Evolutionary conservation across 2,113 vertebrate genomes (phyloP), one percentile per base, ranked within the genome.

Genomic region (Hyaena hyaena): DNA sequence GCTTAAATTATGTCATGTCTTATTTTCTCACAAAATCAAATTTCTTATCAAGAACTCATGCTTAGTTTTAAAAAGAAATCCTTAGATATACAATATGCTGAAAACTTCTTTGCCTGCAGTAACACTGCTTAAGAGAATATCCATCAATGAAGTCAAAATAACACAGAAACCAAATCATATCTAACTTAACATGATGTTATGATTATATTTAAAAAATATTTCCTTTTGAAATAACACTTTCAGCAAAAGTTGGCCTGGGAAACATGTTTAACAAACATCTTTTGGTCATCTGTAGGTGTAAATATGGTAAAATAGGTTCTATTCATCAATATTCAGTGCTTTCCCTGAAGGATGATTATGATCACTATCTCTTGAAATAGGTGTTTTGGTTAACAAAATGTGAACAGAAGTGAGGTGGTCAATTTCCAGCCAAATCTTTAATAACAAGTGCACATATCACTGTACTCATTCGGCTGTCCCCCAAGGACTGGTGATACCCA

Each of bases 61-160:
- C 28, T 92, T 92, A 88, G 65, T 92, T 93, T 88, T 85, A 84
- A 83, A 95, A 82, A 92, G 5, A 93, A 76, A 87, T 53, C n/a
- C 65, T 88, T 61, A 88, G 24, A n/a, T n/a, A 63, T 77, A 48
- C 33, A 24, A 61, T 53, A 66, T 17, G 31, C 10, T 83, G 50
- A 50, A 93, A 83, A 68, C 53, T 23, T 35, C 15, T 33, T 91
- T 91, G 11, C 35, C 21, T 43, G 4, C 0, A 79, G 3, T 50
- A 90, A 35, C 33, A 53, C 82, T 85, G 76, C 26, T 48, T 48
- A 94, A 79, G 53, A 55, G 45, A 16, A 3, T 82, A 69, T 15
- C 87, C n/a, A 48, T 11, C 10, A 1, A 65, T 65, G 19, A 69
- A 87, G 24, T 23, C 55, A 81, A 65, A 93, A 92, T 89, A 68